Conservation (phyloP, 30 jellyfish, hydroid and myxozoan genomes). For the Cassiopea xamachana region DNA sequence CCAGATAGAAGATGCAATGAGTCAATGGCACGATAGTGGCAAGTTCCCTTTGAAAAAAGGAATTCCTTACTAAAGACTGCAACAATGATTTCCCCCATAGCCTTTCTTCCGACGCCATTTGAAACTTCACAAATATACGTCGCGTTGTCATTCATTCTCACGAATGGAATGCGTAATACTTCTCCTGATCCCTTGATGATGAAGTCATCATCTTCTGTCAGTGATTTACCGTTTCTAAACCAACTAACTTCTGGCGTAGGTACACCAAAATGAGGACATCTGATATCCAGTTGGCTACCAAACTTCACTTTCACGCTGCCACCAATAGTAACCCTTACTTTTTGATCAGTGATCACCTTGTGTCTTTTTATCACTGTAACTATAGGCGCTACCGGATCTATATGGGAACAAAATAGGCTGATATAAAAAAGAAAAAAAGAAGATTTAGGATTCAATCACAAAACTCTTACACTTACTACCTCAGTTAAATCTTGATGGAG, state of each 20-base stretch:
- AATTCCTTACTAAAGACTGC: conserved; percentile 65
- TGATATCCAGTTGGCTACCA: conserved; percentile 82
- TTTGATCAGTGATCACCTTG: conserved; percentile 53
- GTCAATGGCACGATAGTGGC: not conserved
- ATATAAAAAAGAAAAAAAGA: too few relatives aligned
- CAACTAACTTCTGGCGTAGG: conserved; percentile 80
- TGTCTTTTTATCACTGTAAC: conserved; percentile 36
- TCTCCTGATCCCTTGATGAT: conserved; percentile 58
- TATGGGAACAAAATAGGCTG: too few relatives aligned
- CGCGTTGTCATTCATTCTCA: conserved; percentile 53
- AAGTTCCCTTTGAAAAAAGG: too few relatives aligned
- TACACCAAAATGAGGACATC: conserved; percentile 65
- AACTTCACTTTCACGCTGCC: conserved; percentile 66
- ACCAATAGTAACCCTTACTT: conserved; percentile 71
- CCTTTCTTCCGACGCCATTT: conserved; percentile 69
- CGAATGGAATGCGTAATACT: conserved; percentile 68
- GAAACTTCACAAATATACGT: conserved; percentile 78
- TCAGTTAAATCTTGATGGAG: too few relatives aligned
- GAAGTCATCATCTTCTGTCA: conserved; percentile 56
- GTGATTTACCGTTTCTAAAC: conserved; percentile 45
- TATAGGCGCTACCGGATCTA: conserved; percentile 72
- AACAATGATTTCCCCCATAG: conserved; percentile 18
- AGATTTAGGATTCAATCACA: too few relatives aligned
- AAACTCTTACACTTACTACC: too few relatives aligned
- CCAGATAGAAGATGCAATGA: too few relatives aligned